Percentiles rank a stretch among this genome's conserved stretches.
phyloP scores from a whole-genome alignment of 2,113 vertebrate species.

The Coturnix japonica region DNA sequence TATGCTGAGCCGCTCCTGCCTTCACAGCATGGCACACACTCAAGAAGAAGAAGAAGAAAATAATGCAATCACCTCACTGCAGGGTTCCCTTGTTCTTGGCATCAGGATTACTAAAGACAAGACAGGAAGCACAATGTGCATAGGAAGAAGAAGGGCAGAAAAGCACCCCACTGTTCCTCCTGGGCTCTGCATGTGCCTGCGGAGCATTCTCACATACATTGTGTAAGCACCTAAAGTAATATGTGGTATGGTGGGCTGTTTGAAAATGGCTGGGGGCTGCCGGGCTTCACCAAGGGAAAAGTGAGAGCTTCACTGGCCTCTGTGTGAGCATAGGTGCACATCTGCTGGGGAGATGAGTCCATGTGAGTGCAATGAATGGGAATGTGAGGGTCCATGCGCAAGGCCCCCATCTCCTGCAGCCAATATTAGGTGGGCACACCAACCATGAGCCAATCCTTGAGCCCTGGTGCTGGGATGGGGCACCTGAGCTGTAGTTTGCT shows the following conservation, averaged over 20 bases:
- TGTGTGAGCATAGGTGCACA: background rate
- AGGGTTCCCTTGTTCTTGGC: constrained; percentile 27
- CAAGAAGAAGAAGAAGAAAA: constrained; percentile 24
- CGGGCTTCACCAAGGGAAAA: background rate
- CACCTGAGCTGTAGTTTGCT: background rate
- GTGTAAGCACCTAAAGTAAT: background rate
- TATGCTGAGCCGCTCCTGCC: background rate
- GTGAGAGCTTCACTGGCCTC: background rate
- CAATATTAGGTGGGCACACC: accelerated
- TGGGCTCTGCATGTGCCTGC: background rate
- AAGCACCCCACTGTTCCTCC: background rate
- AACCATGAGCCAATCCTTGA: background rate
- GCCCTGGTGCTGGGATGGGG: background rate
- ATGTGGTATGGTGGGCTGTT: background rate
- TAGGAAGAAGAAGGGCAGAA: background rate
- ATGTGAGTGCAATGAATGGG: background rate
- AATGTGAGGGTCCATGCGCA: background rate
- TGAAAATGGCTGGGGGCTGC: background rate
- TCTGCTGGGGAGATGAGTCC: background rate
- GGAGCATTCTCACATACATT: accelerated
- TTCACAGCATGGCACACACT: constrained; percentile 24
- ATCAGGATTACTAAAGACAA: constrained; percentile 10
- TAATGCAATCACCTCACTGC: constrained; percentile 24
- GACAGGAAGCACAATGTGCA: background rate
- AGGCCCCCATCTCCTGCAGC: background rate